Evolutionary conservation across 2,888 invertebrate species (phyloP).

Genomic region (Baronia brevicornis): DNA sequence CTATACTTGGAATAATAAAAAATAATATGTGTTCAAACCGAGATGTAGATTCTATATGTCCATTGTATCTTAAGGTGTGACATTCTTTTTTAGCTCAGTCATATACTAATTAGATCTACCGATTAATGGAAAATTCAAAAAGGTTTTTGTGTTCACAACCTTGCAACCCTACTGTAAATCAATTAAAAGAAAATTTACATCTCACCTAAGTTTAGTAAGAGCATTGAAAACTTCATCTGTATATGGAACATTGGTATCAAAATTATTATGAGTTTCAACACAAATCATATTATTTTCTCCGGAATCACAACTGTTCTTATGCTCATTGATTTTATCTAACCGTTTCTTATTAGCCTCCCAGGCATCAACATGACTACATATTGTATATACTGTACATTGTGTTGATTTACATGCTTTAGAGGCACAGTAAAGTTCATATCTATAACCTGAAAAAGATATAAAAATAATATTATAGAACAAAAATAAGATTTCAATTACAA

Average conservation of each 20-base stretch:
- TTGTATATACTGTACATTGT: conserved; percentile 91
- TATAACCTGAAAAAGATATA: conserved; percentile 79
- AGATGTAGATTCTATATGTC: too few species aligned
- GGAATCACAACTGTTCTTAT: conserved; percentile 8
- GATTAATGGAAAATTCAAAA: neutral
- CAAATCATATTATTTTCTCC: too few species aligned
- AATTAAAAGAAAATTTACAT: neutral
- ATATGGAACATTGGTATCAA: conserved; percentile 77
- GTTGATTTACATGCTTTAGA: conserved; percentile 92
- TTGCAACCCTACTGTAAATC: conserved; percentile 2
- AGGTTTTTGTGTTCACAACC: too few species aligned
- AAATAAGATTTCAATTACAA: too few species aligned
- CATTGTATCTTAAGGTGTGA: too few species aligned
- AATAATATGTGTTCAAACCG: neutral
- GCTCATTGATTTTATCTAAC: conserved; percentile 18
- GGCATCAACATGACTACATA: conserved; percentile 82
- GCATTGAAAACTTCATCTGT: conserved; percentile 86
- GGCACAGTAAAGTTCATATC: conserved; percentile 96
- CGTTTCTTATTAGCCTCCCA: conserved; percentile 83
- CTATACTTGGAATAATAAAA: too few species aligned
- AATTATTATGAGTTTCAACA: too few species aligned
- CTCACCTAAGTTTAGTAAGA: conserved; percentile 74
- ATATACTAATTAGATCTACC: too few species aligned
- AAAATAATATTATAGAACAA: neutral
- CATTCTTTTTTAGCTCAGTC: too few species aligned